phyloP scores from a whole-genome alignment of 2,797 vertebrate genomes.

The Oceanodroma leucorhoa region DNA sequence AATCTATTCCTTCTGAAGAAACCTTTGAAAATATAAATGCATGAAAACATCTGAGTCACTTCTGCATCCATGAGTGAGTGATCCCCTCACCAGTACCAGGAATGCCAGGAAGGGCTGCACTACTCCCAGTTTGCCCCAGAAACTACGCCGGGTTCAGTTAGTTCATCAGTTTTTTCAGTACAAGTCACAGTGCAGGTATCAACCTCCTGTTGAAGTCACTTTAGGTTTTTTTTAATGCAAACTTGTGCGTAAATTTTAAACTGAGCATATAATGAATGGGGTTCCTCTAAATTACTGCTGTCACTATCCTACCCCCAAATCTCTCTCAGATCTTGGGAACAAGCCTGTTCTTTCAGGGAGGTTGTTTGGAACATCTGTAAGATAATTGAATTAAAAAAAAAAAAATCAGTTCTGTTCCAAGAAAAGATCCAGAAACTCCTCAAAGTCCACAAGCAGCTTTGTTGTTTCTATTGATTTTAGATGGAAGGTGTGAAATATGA shows the following conservation, averaged over 20 bases:
- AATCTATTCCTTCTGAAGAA: conserved; percentile 42
- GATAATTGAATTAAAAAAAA: not conserved
- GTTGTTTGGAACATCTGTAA: not conserved
- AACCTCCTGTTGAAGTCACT: not conserved
- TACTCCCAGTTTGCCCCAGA: not conserved
- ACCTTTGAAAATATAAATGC: conserved; percentile 13
- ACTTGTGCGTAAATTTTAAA: not conserved
- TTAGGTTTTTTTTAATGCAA: not conserved
- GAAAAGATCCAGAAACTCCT: not conserved
- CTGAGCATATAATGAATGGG: not conserved
- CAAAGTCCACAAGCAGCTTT: not conserved
- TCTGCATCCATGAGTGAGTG: not conserved
- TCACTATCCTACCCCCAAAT: not conserved
- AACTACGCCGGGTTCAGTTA: not conserved
- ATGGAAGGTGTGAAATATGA: not conserved
- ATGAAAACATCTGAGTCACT: conserved; percentile 1
- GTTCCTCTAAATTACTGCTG: not conserved
- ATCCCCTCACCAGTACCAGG: not conserved
- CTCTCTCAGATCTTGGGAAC: not conserved
- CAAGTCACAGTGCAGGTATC: not conserved
- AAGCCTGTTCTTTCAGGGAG: not conserved
- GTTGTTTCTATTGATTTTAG: not conserved
- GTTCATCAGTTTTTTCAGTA: not conserved
- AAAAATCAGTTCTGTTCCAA: not conserved
- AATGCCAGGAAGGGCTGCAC: not conserved